Percentiles rank a stretch among this genome's conserved stretches.
These are phyloP conservation scores for Andrena haemorrhoa DNA, from an alignment of 2,888 invertebrate species.

Conservation along the genomic window DNA sequence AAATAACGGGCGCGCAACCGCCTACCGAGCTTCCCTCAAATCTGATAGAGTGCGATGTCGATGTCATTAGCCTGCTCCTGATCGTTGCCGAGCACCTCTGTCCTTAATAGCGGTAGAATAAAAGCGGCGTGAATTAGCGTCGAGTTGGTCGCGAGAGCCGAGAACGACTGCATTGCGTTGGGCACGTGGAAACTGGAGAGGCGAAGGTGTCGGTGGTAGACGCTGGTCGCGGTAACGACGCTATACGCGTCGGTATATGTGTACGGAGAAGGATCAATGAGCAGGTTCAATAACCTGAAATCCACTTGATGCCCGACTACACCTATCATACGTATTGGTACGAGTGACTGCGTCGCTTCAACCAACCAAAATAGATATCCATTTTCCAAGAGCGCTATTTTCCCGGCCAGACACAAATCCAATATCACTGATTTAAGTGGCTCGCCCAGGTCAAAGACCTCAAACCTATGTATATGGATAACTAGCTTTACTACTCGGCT, in stretches of 20 bases:
- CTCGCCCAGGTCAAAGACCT: conserved; percentile 64
- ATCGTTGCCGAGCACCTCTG: too few species aligned
- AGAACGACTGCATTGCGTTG: background rate
- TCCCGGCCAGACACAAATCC: conserved; percentile 73
- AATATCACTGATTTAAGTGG: conserved; percentile 70
- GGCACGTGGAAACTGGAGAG: background rate
- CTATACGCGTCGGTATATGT: conserved; percentile 67
- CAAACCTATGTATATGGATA: background rate
- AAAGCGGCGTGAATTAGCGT: background rate
- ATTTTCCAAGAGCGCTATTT: conserved; percentile 75
- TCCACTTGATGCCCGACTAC: conserved; percentile 80
- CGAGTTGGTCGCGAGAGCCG: conserved; percentile 15
- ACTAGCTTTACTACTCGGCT: too few species aligned
- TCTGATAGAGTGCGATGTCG: too few species aligned
- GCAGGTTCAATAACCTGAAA: conserved; percentile 84
- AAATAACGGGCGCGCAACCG: conserved; percentile 59
- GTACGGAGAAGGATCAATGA: conserved; percentile 80
- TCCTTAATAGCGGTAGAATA: background rate
- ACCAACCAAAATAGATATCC: conserved; percentile 81
- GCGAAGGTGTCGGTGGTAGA: conserved; percentile 31
- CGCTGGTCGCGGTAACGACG: conserved; percentile 9
- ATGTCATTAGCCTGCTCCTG: too few species aligned
- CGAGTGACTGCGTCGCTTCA: conserved; percentile 76
- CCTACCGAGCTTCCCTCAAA: conserved; percentile 45
- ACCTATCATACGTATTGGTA: conserved; percentile 57